Evolutionary conservation across 2,888 invertebrate genomes (phyloP).

Genomic region (Athetis lepigone): DNA sequence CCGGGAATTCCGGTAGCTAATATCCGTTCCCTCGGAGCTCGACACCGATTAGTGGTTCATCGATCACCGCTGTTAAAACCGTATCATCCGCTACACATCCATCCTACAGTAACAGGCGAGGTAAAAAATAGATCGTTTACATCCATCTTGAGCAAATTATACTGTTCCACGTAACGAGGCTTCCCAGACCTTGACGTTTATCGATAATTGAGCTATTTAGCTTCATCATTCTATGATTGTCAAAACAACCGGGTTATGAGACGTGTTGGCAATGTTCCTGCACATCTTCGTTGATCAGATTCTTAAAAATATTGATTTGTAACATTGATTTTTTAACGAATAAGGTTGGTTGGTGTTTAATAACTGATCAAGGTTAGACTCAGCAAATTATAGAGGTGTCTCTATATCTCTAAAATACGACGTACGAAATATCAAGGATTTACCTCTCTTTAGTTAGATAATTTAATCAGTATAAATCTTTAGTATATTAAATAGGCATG

Average conservation of each 20-base stretch:
- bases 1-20: conserved; percentile 27
- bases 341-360: conserved; percentile 7
- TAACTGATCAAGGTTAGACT: conserved; percentile 22
- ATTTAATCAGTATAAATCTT: too few relatives aligned
- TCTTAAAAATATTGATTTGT: conserved; percentile 26
- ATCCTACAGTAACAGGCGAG: conserved; percentile 47
- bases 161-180: conserved; percentile 35
- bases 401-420: conserved; percentile 14
- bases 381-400: conserved; percentile 9
- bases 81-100: conserved; percentile 34
- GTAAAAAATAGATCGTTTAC: conserved; percentile 53
- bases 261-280: conserved; percentile 53
- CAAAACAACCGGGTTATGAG: conserved; percentile 42
- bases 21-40: conserved; percentile 19
- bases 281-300: conserved; percentile 22
- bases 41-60: conserved; percentile 48
- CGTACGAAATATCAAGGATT: conserved; percentile 27
- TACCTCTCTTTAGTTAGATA: too few relatives aligned
- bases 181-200: conserved; percentile 51
- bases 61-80: conserved; percentile 48
- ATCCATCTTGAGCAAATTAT: conserved; percentile 49
- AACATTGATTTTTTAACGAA: conserved; percentile 7
- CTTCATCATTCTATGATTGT: conserved; percentile 33
- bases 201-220: conserved; percentile 58
- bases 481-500: too few relatives aligned